These are phyloP conservation scores for Ovis canadensis DNA, from an alignment of 2,113 vertebrate species.

Conservation along the genomic window DNA sequence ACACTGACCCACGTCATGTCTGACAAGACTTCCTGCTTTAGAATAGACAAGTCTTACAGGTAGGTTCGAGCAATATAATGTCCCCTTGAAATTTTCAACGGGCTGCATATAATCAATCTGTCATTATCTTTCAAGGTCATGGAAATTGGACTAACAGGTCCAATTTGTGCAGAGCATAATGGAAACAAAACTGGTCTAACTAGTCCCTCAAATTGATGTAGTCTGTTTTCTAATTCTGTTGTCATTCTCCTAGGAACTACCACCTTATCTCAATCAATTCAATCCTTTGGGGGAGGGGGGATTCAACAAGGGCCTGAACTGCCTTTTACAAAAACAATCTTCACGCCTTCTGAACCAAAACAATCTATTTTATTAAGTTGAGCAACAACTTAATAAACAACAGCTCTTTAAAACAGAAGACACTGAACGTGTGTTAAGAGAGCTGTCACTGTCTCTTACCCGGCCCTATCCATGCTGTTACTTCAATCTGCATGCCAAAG, in stretches of 20 bases:
- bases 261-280: neutral
- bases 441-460: constrained; percentile 80
- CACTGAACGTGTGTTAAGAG: neutral
- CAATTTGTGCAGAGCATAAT: neutral
- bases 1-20: neutral
- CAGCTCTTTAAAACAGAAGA: neutral
- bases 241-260: constrained; percentile 17
- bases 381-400: neutral
- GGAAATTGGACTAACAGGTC: neutral
- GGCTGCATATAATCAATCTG: neutral
- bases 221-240: constrained; percentile 26
- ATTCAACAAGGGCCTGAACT: neutral
- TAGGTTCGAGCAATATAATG: neutral
- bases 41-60: neutral
- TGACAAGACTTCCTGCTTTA: neutral
- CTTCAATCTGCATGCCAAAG: constrained; percentile 99
- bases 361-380: neutral
- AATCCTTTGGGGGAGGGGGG: neutral
- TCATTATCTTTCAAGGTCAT: neutral
- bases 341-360: neutral
- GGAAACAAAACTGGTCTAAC: constrained; percentile 30
- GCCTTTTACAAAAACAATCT: neutral
- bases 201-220: neutral
- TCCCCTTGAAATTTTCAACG: neutral
- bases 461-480: constrained; percentile 97